These are phyloP conservation scores for Leptoteleia sp. DNA, from an alignment of 1,140 invertebrate species.

Conservation along the genomic window DNA sequence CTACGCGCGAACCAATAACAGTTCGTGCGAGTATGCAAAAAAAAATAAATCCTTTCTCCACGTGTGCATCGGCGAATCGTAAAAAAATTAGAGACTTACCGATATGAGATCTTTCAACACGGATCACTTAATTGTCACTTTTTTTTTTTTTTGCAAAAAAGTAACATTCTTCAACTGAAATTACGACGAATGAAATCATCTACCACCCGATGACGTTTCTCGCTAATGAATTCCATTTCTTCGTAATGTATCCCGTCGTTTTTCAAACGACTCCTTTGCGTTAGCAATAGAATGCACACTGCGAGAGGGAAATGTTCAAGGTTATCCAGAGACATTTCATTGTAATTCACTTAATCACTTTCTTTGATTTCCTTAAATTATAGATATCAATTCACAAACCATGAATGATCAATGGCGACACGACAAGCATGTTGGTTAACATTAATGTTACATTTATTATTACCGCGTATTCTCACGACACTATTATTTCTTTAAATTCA, in stretches of 20 bases:
- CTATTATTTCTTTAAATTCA: slow-evolving; percentile 17
- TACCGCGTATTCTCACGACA: slow-evolving; percentile 26
- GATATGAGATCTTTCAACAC: slow-evolving; percentile 19
- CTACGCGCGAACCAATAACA: slow-evolving; percentile 16
- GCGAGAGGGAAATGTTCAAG: slow-evolving; percentile 32
- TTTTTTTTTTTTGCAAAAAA: slow-evolving; percentile 39
- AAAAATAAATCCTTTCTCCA: slow-evolving; percentile 7
- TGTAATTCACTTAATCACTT: slow-evolving; percentile 25
- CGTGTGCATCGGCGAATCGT: slow-evolving; percentile 18
- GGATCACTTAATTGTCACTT: slow-evolving; percentile 39
- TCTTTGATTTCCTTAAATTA: slow-evolving; percentile 55
- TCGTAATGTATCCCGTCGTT: slow-evolving; percentile 4
- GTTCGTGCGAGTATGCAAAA: slow-evolving; percentile 9
- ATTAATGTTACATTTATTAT: slow-evolving; percentile 24
- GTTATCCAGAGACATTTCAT: slow-evolving; percentile 48
- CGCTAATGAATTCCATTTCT: slow-evolving; percentile 22
- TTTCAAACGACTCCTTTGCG: slow-evolving; percentile 15
- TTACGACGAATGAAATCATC: slow-evolving; percentile 31
- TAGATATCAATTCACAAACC: slow-evolving; percentile 39
- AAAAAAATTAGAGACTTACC: slow-evolving; percentile 23
- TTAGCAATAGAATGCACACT: slow-evolving; percentile 22
- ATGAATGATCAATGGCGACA: slow-evolving; percentile 32
- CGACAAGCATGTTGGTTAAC: slow-evolving; percentile 16
- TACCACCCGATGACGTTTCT: slow-evolving; percentile 22
- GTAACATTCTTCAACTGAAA: slow-evolving; percentile 23